phyloP scores from a whole-genome alignment of 2,888 invertebrate genomes.

The Campoplex capitator region DNA sequence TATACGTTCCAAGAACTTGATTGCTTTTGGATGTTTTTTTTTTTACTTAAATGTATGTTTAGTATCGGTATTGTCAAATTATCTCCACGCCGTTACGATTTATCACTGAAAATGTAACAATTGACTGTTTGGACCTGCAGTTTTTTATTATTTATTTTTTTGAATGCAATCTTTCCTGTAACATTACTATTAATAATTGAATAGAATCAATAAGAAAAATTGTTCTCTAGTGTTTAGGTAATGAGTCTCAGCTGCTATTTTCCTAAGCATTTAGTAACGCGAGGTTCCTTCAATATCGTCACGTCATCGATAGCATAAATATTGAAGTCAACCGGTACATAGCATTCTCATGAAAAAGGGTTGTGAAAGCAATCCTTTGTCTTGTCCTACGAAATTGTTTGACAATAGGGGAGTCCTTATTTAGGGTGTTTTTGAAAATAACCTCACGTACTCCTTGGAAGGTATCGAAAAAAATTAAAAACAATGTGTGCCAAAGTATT shows the following conservation, averaged over 20 bases:
- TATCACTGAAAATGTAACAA: background rate
- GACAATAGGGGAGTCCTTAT: too few species aligned
- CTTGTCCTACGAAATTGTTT: conserved; percentile 68
- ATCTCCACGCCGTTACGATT: too few species aligned
- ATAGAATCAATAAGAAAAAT: background rate
- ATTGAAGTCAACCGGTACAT: conserved; percentile 80
- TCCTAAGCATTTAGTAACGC: conserved; percentile 76
- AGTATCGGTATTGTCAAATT: too few species aligned
- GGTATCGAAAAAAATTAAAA: too few species aligned
- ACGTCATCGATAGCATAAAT: conserved; percentile 79
- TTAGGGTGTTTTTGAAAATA: too few species aligned
- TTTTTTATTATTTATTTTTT: background rate
- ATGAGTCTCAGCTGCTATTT: conserved; percentile 65
- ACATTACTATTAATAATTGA: background rate
- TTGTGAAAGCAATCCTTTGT: conserved; percentile 72
- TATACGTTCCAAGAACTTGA: background rate
- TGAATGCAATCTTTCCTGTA: background rate
- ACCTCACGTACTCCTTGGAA: too few species aligned
- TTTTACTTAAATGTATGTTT: too few species aligned
- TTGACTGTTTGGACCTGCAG: too few species aligned
- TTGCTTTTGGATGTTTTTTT: background rate
- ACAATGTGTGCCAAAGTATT: too few species aligned
- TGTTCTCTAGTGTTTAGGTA: conserved; percentile 37
- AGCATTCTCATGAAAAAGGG: conserved; percentile 79
- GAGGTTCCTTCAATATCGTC: conserved; percentile 81